Evolutionary conservation across 2,113 vertebrate genomes (phyloP), one percentile per base, ranked within the genome.

Genomic region (Triplophysa rosa): DNA sequence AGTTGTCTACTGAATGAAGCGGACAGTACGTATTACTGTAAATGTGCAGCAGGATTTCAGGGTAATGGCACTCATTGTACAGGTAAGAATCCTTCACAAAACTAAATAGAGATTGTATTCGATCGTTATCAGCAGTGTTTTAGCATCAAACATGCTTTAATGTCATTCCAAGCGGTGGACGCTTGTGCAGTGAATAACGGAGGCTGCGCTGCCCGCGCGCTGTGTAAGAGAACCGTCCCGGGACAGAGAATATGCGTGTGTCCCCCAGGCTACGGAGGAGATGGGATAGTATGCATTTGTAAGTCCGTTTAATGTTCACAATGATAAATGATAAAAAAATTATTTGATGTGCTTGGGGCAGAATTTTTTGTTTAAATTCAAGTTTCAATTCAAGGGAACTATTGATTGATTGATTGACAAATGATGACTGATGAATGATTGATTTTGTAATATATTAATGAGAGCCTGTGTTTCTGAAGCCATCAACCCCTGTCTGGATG

Each of bases 221-320:
- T 93, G 65, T 99, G 97, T 80, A 95, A 93, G 71, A 92, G 90
- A 80, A 98, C 95, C 1, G 88, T 83, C 0, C 96, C 96, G 0
- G 98, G 97, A 52, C 91, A 74, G 0, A 91, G 95, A 68, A 76
- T 37, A 0, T 99, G 98, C 0, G 1, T 89, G 40, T 99, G 98
- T 86, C 86, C 59, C 0, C 5, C 71, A 0, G 97, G 95, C 0
- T 93, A 94, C 77, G 65, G 72, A 0, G 98, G 98, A 0, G 98
- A 99, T 0, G 97, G 98, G 13, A 85, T 95, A 1, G 89, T 96
- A 78, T 99, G 97, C 81, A 24, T 94, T 0, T 95, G 97, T 98
- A 75, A 76, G 93, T 80, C 9, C 3, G 4, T 23, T 16, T n/a
- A 47, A 40, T 52, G 23, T 8, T 68, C 33, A 24, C 14, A 52